Base-by-base conservation (phyloP, 2,113 vertebrate species). In the Cryptotis parvus region DNA sequence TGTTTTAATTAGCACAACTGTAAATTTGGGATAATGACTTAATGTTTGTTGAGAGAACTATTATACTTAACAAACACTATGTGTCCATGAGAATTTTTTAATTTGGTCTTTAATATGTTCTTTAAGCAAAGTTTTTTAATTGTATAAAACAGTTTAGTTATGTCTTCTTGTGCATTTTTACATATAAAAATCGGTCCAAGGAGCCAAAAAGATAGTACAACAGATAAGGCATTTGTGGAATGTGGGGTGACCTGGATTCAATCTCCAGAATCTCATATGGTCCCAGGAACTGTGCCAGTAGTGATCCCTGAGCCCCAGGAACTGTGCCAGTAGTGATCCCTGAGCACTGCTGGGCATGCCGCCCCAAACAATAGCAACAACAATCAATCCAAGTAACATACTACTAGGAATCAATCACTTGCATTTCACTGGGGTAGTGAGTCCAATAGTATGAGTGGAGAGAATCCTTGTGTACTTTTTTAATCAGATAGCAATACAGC, bases 11-110 rank as follows among this genome's bases (percentile, higher is more conserved):
- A 84, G 33, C 43, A 84, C 58, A 92, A 18, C 15, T 84, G 26
- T 70, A 94, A 93, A 91, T 52, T 43, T 66, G 73, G 35, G 6
- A 89, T 41, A 70, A 43, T 86, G n/a, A n/a, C n/a, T n/a, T 20
- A 43, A 39, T 10, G 18, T 74, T 83, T 66, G 31, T 39, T 87
- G 77, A 74, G 31, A 37, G 26, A 61, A 87, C 80, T 66, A 31
- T 37, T 22, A 16, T 31, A 24, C 22, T 87, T 41, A 84, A 52
- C 1, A 18, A 65, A 26, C 26, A 37, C 20, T 37, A 75, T 87
- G 72, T 43, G 3, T 24, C 70, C 37, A 18, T 90, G 90, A 39
- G 27, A 74, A 29, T 81, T 45, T 82, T 89, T 79, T 37, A 69
- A 58, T 58, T 58, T 58, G 18, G 55, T 58, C 20, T 24, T 55